A percentile compares a stretch with the other conserved stretches of the same genome.
Evolutionary conservation across 1,140 invertebrate species (phyloP).

Genomic region (Danaus melanippus): DNA sequence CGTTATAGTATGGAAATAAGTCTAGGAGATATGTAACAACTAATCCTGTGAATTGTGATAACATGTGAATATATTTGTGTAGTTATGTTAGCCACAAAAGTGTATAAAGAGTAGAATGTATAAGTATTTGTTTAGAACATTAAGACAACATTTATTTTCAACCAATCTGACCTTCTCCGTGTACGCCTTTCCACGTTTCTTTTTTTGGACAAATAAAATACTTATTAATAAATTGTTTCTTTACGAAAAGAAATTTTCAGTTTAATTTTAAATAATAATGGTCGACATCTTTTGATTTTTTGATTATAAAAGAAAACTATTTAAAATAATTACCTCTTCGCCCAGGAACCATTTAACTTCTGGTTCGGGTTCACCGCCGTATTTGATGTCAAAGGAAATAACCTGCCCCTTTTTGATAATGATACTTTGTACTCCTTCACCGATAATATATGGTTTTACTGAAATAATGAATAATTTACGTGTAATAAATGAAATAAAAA

Average conservation of each 20-base stretch:
- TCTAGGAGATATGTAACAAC: background rate
- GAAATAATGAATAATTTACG: conserved; percentile 92
- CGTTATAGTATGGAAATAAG: background rate
- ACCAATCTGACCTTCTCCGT: conserved; percentile 62
- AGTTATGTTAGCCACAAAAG: conserved; percentile 55
- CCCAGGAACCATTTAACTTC: conserved; percentile 86
- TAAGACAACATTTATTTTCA: conserved; percentile 58
- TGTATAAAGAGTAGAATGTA: conserved; percentile 42
- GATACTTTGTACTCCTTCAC: conserved; percentile 85
- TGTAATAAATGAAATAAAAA: conserved; percentile 34
- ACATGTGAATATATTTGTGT: conserved; percentile 23
- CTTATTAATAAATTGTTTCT: conserved; percentile 29
- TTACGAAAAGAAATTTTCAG: conserved; percentile 11
- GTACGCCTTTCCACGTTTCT: conserved; percentile 67
- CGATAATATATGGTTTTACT: conserved; percentile 94
- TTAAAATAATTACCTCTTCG: conserved; percentile 74
- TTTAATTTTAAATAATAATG: conserved; percentile 6
- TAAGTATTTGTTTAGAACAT: conserved; percentile 58
- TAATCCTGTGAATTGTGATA: conserved; percentile 24
- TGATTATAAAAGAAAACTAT: background rate
- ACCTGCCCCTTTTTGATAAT: conserved; percentile 95
- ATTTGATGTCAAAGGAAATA: conserved; percentile 94
- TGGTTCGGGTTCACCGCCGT: conserved; percentile 95
- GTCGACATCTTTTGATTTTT: conserved; percentile 1
- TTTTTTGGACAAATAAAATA: conserved; percentile 58